phyloP scores from a whole-genome alignment of 2,797 vertebrate species.

The Bucorvus abyssinicus region DNA sequence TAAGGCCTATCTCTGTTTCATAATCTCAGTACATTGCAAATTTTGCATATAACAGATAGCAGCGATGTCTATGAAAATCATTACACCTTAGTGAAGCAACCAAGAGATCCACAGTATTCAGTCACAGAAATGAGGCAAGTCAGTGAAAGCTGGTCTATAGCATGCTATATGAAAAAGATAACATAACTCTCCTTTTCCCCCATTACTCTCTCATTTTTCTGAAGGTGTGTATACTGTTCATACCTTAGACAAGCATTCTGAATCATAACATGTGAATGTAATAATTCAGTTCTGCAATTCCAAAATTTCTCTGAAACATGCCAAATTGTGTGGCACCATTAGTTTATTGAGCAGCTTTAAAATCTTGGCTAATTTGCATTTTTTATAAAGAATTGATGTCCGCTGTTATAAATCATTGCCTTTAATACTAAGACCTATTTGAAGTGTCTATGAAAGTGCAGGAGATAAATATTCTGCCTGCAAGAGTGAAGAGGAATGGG shows the following conservation, averaged over 20 bases:
- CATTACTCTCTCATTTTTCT: background rate
- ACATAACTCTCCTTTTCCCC: background rate
- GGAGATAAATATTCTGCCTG: background rate
- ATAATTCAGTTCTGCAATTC: conserved; percentile 8
- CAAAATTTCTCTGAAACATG: conserved; percentile 6
- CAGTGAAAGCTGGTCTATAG: background rate
- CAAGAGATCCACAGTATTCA: background rate
- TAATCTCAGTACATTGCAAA: background rate
- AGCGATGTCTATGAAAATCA: background rate
- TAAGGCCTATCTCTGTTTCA: background rate
- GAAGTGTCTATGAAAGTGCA: background rate
- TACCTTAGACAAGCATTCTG: background rate
- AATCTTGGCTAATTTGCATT: background rate
- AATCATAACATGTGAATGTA: background rate
- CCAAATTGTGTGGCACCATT: background rate
- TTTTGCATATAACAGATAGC: background rate
- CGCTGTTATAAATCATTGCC: background rate
- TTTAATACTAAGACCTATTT: background rate
- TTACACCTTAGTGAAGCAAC: background rate
- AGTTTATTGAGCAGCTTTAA: background rate
- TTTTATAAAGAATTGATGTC: background rate
- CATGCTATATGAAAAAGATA: background rate
- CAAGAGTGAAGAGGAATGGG: background rate
- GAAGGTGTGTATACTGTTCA: background rate
- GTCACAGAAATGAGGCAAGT: background rate